Base-by-base conservation (phyloP, 2,113 vertebrate species). In the Eudyptes chrysolophus region DNA sequence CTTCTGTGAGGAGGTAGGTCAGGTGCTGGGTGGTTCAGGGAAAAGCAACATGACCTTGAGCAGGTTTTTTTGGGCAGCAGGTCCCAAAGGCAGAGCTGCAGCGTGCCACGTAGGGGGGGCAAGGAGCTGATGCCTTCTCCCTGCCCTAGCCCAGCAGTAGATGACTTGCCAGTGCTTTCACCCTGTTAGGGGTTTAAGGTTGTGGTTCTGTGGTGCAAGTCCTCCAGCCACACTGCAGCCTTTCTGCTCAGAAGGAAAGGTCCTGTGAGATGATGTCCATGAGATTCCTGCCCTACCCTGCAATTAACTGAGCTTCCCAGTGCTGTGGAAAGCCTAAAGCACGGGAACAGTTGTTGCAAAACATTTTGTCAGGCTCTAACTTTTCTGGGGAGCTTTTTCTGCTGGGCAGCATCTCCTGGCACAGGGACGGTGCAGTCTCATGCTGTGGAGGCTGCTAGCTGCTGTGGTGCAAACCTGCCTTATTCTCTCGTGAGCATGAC, bases 1-100 rank as follows among this genome's bases (percentile, higher is more conserved):
- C 84, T 99, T 99, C 97, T 99, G 99, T 60, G 98, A 98, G 55
- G 98, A 99, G 99, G 99, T 99, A 97, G 96, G 98, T 86, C 36
- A 54, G 57, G 16, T 30, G 26, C 44, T 72, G 76, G 48, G 5
- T 70, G 64, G 16, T 34, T 84, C n/a, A 36, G 44, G 27, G 74
- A 36, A 26, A 57, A 90, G 44, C 87, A 60, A 0, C 0, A 0
- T 11, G 55, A n/a, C 36, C 55, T 44, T 48, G 13, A 78, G 65
- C 21, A 42, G 40, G 3, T 8, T 40, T 54, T 62, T 91, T 51
- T n/a, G 10, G 55, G n/a, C 42, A 81, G 68, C 5, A 4, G 34
- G 8, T 77, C 46, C 87, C 9, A 3, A 21, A 66, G 54, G 40
- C 66, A 90, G 54, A 86, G 62, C 20, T 57, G 32, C 36, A 42